Evolutionary conservation across 1,140 invertebrate genomes (phyloP), one percentile per base, ranked within the genome.

Genomic region (Drosophila nigromelanica): DNA sequence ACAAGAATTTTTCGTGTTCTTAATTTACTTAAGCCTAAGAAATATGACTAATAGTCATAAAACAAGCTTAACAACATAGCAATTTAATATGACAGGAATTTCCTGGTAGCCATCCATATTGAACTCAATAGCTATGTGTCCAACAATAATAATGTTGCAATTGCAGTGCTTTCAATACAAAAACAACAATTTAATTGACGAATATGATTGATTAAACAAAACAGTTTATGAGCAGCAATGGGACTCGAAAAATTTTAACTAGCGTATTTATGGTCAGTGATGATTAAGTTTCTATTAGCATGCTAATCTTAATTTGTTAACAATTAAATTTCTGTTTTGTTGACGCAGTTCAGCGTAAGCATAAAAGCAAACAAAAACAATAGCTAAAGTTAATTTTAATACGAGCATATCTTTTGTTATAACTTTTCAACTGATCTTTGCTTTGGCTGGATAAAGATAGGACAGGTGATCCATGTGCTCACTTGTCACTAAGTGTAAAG

Each of bases 231-330:
- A 55, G 10, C 33, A 18, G 5, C 51, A 37, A 35, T 54, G 18
- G n/a, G n/a, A 0, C 12, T 27, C 5, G 21, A 2, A 2, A 21
- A 12, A 12, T 45, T 11, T 45, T 5, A 27, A 48, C 6, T 35
- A 33, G 4, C 10, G 6, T 45, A 21, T 35, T 43, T 42, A 30
- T 51, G 35, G 7, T 4, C 11, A 11, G 40, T 33, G n/a, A 35
- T 54, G 52, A 60, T 75, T 71, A 75, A 60, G 39, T 30, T 60
- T 35, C 50, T 66, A 72, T 75, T 72, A 66, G 52, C 18, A 6
- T 54, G 27, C 14, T 75, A 55, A 75, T 75, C 73, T 66, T 21
- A 56, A 74, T 69, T 58, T 27, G 42, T 12, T 6, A 8, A 12
- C 37, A 61, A 62, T 69, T 48, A 48, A 71, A 56, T 71, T 50